Evolutionary conservation across 1,140 invertebrate species (phyloP), one percentile per base, ranked within the genome.

Genomic region (Drosophila ambigua): DNA sequence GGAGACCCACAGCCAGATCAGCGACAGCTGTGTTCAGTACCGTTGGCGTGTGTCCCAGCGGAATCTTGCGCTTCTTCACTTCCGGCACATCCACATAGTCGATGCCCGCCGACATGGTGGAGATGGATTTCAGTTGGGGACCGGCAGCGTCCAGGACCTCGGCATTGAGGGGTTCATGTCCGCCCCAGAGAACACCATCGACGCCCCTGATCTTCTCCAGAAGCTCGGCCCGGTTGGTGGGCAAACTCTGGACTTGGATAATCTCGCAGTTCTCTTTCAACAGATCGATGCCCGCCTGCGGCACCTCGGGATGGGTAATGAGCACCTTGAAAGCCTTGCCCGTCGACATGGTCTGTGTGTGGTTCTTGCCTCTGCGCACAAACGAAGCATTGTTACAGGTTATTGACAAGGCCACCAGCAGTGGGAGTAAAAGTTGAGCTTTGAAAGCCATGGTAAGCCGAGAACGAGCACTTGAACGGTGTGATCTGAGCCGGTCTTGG

Each of bases 1-100:
- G 50, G 2, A 92, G 26, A 92, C 93, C 58, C 44, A 99, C 94
- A 4, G 97, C 96, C 28, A 98, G 92, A 92, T 99, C 98, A 15
- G 98, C 97, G 20, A 96, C 97, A 2, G 98, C 96, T 92, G 97
- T 96, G 5, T 98, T 98, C 35, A 99, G 92, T 9, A 98, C 96
- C 79, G 95, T 95, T 23, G 98, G 98, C 1, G 98, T 99, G 81
- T 98, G 97, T 2, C 98, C 98, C 63, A 97, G 93, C 63, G 93
- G 94, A 46, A 97, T 95, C 28, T 94, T 94, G 74, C 95, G 93
- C 45, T 92, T 93, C 90, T 94, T 95, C 20, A 96, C 93, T 88
- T 95, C 95, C 2, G 91, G 75, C 2, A 97, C 77, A 91, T 97
- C 94, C 41, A 98, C 94, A 85, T 96, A 96, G 84, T 97, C 96